phyloP scores from a whole-genome alignment of 1,140 invertebrate species.

The Lycorma delicatula region DNA sequence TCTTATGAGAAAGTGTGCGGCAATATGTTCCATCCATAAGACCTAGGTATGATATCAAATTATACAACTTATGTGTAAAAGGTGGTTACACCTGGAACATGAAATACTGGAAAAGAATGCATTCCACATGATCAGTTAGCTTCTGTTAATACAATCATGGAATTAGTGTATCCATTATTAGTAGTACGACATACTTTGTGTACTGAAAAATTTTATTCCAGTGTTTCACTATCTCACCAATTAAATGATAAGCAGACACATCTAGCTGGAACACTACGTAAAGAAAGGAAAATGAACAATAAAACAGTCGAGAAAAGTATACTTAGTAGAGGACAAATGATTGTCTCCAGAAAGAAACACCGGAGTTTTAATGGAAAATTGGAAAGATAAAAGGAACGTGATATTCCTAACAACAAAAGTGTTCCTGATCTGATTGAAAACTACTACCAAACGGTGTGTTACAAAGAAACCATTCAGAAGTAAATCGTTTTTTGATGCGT shows the following conservation, averaged over 20 bases:
- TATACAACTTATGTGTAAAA: background rate
- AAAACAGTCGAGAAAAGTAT: too few relatives aligned
- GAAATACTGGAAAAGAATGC: slow-evolving; percentile 21
- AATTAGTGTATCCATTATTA: slow-evolving; percentile 16
- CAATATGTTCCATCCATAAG: background rate
- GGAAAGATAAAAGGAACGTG: background rate
- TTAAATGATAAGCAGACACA: slow-evolving; percentile 17
- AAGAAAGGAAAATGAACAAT: too few relatives aligned
- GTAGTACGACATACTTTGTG: slow-evolving; percentile 19
- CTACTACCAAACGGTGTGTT: background rate
- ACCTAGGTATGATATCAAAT: background rate
- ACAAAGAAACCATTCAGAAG: background rate
- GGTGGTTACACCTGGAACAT: slow-evolving; percentile 18
- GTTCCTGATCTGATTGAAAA: background rate
- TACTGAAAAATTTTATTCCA: slow-evolving; percentile 24
- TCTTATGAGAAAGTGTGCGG: too few relatives aligned
- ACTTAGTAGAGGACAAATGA: too few relatives aligned
- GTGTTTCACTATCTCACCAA: slow-evolving; percentile 16
- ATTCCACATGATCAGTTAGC: slow-evolving; percentile 19
- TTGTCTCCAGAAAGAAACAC: too few relatives aligned
- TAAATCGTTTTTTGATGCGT: background rate
- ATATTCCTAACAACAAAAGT: background rate
- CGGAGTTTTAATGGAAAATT: too few relatives aligned
- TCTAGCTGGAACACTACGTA: slow-evolving; percentile 19
- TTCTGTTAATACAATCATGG: slow-evolving; percentile 19